Percentiles rank a stretch among this genome's conserved stretches.
Evolutionary conservation across 2,888 invertebrate genomes (phyloP).

Genomic region (Tupiocoris notatus): DNA sequence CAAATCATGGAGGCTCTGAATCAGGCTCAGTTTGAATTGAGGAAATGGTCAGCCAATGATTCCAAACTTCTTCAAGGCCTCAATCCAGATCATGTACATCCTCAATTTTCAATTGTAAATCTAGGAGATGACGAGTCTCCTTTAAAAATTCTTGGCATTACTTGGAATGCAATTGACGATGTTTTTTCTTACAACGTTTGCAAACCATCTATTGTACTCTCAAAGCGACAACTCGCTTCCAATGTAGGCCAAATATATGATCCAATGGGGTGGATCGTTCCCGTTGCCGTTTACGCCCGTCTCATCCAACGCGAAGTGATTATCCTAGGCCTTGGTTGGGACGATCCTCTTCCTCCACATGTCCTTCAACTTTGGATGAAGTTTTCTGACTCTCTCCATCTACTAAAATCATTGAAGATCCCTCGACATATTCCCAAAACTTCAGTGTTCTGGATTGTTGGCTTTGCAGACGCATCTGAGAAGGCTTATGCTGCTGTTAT

Average conservation of each 20-base stretch:
- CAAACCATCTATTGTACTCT: neutral
- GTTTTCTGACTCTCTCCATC: neutral
- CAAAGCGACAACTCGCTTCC: neutral
- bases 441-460: neutral
- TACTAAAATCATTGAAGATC: neutral
- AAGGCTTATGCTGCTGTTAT: neutral
- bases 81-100: neutral
- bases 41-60: constrained; percentile 6
- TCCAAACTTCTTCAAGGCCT: neutral
- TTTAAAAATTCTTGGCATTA: constrained; percentile 1
- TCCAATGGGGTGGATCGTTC: neutral
- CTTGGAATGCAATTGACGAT: neutral
- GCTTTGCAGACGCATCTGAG: constrained; percentile 2
- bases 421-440: neutral
- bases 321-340: neutral
- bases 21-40: neutral
- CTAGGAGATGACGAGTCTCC: neutral
- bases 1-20: neutral
- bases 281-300: neutral
- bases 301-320: neutral
- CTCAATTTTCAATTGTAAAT: neutral
- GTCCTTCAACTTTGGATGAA: neutral
- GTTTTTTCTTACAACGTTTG: neutral
- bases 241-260: neutral
- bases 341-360: neutral